Base-by-base conservation (phyloP, 2,888 invertebrate species). In the Mythimna lalbum region DNA sequence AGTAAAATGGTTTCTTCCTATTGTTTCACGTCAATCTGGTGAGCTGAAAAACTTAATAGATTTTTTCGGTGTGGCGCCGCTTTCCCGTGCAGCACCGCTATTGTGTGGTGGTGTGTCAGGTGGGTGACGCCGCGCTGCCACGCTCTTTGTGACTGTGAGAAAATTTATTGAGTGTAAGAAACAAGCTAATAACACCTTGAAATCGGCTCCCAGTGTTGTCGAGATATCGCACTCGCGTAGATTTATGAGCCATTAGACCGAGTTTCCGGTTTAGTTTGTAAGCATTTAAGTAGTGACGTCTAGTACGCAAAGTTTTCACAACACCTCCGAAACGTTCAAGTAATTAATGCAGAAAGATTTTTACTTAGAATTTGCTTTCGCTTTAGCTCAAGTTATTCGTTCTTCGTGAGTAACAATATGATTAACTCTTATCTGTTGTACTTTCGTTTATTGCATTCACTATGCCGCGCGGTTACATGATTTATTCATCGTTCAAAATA, bases 1-100 rank as follows among this genome's bases (percentile, higher is more conserved):
- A 93, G 93, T 93, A 91, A 88, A 89, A 88, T 89, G 89, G 91
- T 94, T 94, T 94, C 94, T 92, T 94, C 93, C 94, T 92, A 95
- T 95, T 95, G 95, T 95, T 94, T 84, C 83, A 80, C 83, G 85
- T 82, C 82, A 81, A 82, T 83, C 86, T 87, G 79, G 83, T 78
- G 84, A 83, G 80, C 86, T 89, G 88, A 93, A 94, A 92, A 93
- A 92, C 87, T 82, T 75, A 78, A 74, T 75, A 64, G 62, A 71
- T 81, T 81, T 81, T 81, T 85, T 86, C 90, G 90, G 91, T 89
- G 88, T 85, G 81, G 76, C 81, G 80, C 66, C 87, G 92, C 94
- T 95, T 94, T 95, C 95, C 92, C 91, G 91, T 78, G 81, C 83
- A 67, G 77, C 85, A 82, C 83, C 76, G 73, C 86, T 84, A 81